Evolutionary conservation across 1,140 invertebrate genomes (phyloP), one percentile per base, ranked within the genome.

Genomic region (Heliconius hermathena): DNA sequence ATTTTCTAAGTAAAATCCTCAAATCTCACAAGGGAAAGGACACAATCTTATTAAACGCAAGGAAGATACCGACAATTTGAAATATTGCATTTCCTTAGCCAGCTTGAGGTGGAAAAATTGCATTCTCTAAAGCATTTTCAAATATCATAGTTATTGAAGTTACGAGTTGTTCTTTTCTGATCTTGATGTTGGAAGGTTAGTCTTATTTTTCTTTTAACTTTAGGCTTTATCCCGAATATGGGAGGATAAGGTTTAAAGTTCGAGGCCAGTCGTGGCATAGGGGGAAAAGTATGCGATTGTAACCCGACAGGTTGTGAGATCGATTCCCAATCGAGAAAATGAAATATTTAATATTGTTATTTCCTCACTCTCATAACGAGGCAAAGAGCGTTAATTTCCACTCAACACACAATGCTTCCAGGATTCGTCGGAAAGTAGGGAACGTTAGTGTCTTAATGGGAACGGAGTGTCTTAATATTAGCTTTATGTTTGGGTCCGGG

Each of bases 131-230:
- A 66, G n/a, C 60, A n/a, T 29, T 66, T 66, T 66, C 60, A 66
- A 66, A 66, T 66, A 66, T 66, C 60, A 66, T 66, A 29, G 60
- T 66, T 66, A 66, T 66, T 66, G 60, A 66, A 66, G 60, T 66
- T 66, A 4, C 11, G 60, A 66, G 60, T 26, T 29, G 26, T 3
- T 66, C 60, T 66, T 29, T 66, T 66, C 26, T 22, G 13, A 26
- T 66, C 9, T 22, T 60, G 3, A 60, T 22, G n/a, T 22, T 60
- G 54, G 54, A 60, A 60, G 54, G 3, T 8, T 20, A 60, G 8
- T n/a, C 20, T 22, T n/a, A 9, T 8, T 22, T 22, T 22, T 18
- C n/a, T 60, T 60, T 60, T 11, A n/a, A 22, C n/a, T 26, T 60
- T 26, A 11, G 2, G n/a, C 8, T 60, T 60, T 1, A 60, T 60